Base-by-base conservation (phyloP, 2,113 vertebrate species). In the Pygoscelis antarcticus region DNA sequence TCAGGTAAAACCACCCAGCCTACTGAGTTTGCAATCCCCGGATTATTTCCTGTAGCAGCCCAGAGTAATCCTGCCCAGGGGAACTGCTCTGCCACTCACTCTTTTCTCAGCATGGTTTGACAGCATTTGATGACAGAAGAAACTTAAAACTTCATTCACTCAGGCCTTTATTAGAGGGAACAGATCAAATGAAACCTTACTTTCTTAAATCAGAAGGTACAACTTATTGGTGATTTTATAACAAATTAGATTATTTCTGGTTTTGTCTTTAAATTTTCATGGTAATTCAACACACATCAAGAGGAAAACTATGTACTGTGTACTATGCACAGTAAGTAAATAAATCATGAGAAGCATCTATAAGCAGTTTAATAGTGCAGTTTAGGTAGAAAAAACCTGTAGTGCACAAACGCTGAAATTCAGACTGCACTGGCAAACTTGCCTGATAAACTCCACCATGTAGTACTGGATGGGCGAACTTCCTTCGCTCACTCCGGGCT, bases 371-470 rank as follows among this genome's bases (percentile, higher is more conserved):
- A 68, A 64, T 29, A 70, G 7, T 9, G 9, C 5, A 22, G 10
- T 19, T 64, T 25, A 42, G 32, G 12, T 54, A 3, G 58, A 78
- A 88, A 40, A 66, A n/a, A 8, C 14, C 36, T 23, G 4, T 6
- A 80, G 26, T 30, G 15, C 3, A 20, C 12, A 27, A 44, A 51
- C 11, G 68, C 6, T 25, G 40, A 89, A 71, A 95, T 77, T 90
- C 61, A 87, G 51, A 71, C 10, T 60, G 25, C 42, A 60, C n/a
- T n/a, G n/a, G 52, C 85, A 95, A 71, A 96, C 95, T 98, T 93
- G 99, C 99, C 99, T 99, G 97, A 99, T 99, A 96, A 99, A 99
- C 34, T 99, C 99, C 96, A 99, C 99, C 8, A 82, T 97, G 96
- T 99, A 99, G 97, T 99, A 98, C 83, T 98, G 98, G 86, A 99